Conservation (phyloP, 2,113 vertebrate species). For the Ursus arctos region DNA sequence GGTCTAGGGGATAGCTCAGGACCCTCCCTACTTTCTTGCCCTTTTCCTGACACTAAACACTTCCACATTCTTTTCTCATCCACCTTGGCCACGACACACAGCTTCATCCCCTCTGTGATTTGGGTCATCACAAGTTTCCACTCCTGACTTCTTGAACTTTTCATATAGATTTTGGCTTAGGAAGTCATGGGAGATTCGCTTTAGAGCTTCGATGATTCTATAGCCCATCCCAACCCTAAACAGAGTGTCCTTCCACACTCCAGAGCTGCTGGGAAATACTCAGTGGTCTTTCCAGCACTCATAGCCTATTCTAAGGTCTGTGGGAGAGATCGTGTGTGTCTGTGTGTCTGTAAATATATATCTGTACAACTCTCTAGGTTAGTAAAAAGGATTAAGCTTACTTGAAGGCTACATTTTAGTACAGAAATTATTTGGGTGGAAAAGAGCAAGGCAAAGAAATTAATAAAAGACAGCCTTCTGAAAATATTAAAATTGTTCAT, state of each 20-base stretch:
- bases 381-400: background rate
- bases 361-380: background rate
- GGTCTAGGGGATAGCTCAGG: no score
- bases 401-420: background rate
- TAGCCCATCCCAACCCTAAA: background rate
- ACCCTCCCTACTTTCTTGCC: background rate
- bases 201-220: background rate
- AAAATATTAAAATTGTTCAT: background rate
- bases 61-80: background rate
- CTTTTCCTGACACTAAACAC: background rate
- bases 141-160: background rate
- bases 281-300: background rate
- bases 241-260: background rate
- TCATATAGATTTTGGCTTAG: background rate
- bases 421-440: background rate
- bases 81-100: background rate
- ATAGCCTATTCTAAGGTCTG: background rate
- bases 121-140: background rate
- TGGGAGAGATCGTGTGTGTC: background rate
- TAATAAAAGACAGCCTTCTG: background rate
- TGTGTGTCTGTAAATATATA: background rate
- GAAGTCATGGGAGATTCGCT: background rate
- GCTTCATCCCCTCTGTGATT: background rate
- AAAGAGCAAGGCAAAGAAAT: background rate
- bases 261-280: background rate